phyloP scores from a whole-genome alignment of 2,888 invertebrate genomes.

The Hetaerina titia region DNA sequence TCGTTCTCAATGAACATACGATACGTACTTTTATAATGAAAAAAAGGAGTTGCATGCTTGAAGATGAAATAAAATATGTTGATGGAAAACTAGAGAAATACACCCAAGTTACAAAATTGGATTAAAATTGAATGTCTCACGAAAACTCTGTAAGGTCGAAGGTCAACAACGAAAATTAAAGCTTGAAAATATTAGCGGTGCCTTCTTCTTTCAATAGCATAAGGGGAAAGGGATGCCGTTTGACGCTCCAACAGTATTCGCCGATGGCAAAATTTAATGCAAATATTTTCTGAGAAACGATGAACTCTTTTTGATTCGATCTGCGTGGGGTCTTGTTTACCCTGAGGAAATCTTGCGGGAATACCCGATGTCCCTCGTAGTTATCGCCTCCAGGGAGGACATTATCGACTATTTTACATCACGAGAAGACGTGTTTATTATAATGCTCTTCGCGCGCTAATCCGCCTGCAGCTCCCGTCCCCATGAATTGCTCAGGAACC shows the following conservation, averaged over 20 bases:
- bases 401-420: not conserved
- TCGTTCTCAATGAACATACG: too few species aligned
- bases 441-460: too few species aligned
- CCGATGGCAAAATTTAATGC: not conserved
- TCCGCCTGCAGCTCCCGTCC: too few species aligned
- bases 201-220: not conserved
- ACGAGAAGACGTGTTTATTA: too few species aligned
- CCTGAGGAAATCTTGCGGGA: not conserved
- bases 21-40: too few species aligned
- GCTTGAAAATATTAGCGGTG: not conserved
- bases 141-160: not conserved
- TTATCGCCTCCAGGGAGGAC: not conserved
- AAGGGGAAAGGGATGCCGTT: too few species aligned
- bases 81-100: too few species aligned
- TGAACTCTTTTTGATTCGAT: not conserved
- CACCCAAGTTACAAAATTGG: too few species aligned
- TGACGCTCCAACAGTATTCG: not conserved
- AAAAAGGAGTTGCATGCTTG: too few species aligned
- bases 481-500: too few species aligned
- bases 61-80: too few species aligned
- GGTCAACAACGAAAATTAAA: not conserved
- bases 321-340: not conserved
- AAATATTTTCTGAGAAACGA: not conserved
- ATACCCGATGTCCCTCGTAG: not conserved
- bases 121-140: not conserved